These are phyloP conservation scores for Poicephalus gulielmi DNA, from an alignment of 2,113 vertebrate genomes.

Conservation along the genomic window DNA sequence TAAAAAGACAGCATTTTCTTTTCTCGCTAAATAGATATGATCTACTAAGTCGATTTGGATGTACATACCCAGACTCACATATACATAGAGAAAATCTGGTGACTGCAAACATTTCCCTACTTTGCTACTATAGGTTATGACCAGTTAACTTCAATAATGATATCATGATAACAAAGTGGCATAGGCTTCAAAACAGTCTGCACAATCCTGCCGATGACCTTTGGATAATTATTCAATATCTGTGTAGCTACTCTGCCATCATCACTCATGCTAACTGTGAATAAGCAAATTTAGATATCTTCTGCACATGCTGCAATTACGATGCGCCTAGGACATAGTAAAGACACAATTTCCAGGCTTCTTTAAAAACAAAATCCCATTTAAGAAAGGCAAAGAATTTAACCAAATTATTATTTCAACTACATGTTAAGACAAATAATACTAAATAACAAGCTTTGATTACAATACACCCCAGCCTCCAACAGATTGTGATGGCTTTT, in stretches of 20 bases:
- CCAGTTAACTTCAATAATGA: not conserved
- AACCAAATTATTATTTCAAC: not conserved
- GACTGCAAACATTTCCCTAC: not conserved
- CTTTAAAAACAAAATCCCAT: not conserved
- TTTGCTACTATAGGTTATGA: not conserved
- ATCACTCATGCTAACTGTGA: not conserved
- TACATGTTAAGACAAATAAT: not conserved
- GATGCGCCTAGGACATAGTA: not conserved
- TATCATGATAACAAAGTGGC: not conserved
- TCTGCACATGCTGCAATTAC: not conserved
- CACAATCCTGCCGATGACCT: not conserved
- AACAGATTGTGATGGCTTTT: not conserved
- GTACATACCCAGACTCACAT: not conserved
- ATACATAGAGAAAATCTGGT: not conserved
- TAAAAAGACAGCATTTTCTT: not conserved
- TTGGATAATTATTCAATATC: not conserved
- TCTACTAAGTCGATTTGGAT: not conserved
- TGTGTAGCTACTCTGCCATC: not conserved
- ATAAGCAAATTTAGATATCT: not conserved
- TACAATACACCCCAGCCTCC: not conserved
- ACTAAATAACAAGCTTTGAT: not conserved
- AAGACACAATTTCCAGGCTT: not conserved
- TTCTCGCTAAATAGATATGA: not conserved
- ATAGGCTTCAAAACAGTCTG: not conserved
- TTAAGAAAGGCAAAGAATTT: not conserved